Conservation (phyloP, 2,888 invertebrate genomes). For the Mayetiola destructor region DNA sequence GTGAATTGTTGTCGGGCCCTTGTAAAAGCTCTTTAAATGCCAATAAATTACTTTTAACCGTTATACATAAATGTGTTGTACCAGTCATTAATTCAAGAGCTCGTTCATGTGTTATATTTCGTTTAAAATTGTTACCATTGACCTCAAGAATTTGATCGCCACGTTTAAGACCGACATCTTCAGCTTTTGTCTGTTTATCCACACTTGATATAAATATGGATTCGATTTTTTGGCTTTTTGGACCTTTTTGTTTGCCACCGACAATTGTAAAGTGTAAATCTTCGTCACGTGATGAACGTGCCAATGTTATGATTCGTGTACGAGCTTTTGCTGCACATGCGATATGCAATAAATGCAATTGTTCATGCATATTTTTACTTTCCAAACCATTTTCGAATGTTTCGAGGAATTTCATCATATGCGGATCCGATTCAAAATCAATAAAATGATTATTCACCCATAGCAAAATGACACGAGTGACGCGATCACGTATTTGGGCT, state of each 20-base stretch:
- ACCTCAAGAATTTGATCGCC: slow-evolving; percentile 98
- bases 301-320: slow-evolving; percentile 78
- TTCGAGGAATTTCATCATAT: slow-evolving; percentile 93
- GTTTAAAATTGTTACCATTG: slow-evolving; percentile 91
- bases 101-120: slow-evolving; percentile 79
- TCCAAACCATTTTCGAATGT: slow-evolving; percentile 77
- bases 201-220: slow-evolving; percentile 94
- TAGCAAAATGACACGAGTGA: slow-evolving; percentile 85
- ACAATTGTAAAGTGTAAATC: slow-evolving; percentile 82
- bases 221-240: too few species aligned
- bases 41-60: slow-evolving; percentile 91
- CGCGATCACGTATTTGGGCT: slow-evolving; percentile 46
- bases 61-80: slow-evolving; percentile 90
- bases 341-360: slow-evolving; percentile 73
- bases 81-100: slow-evolving; percentile 87
- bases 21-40: slow-evolving; percentile 57
- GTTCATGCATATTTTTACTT: slow-evolving; percentile 71
- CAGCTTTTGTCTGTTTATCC: slow-evolving; percentile 83
- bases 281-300: slow-evolving; percentile 86
- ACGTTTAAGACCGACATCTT: slow-evolving; percentile 87
- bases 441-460: slow-evolving; percentile 99
- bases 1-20: slow-evolving; percentile 36
- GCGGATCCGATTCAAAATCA: slow-evolving; percentile 89
- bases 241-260: slow-evolving; percentile 83
- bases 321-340: slow-evolving; percentile 96